Evolutionary conservation across 2,888 invertebrate species (phyloP).

Genomic region (Lithodes maja): DNA sequence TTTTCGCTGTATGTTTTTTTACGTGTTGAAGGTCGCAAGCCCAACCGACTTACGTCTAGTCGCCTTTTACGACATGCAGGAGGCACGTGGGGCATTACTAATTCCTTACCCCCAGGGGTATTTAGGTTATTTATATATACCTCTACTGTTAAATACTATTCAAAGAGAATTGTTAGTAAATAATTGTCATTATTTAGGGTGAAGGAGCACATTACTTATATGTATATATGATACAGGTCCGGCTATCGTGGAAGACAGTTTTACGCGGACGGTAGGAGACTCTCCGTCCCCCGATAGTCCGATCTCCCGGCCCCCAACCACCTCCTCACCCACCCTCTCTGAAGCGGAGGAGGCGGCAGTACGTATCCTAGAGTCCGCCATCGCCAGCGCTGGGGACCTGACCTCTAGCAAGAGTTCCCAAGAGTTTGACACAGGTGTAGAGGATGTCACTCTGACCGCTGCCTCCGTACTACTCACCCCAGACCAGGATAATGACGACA

Average conservation of each 20-base stretch:
- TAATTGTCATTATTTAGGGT: neutral
- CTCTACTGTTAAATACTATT: no score
- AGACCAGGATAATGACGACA: slow-evolving; percentile 16
- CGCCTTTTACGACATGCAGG: no score
- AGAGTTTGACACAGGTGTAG: slow-evolving; percentile 34
- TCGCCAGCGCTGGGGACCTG: slow-evolving; percentile 55
- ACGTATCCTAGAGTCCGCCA: slow-evolving; percentile 57
- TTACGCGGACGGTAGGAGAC: slow-evolving; percentile 28
- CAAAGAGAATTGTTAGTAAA: neutral
- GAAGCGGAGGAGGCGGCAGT: slow-evolving; percentile 67
- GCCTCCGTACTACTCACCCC: slow-evolving; percentile 50
- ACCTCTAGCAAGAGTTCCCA: slow-evolving; percentile 38
- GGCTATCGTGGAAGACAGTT: slow-evolving; percentile 49
- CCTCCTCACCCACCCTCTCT: slow-evolving; percentile 43
- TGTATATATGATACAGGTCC: slow-evolving; percentile 31
- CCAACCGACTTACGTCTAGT: no score
- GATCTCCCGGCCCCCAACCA: slow-evolving; percentile 6
- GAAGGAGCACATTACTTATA: neutral
- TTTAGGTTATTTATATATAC: no score
- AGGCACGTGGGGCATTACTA: no score
- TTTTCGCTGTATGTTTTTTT: no score
- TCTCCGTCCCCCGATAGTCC: neutral
- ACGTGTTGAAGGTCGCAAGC: no score
- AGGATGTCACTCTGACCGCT: slow-evolving; percentile 47
- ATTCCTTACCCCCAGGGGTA: no score